A percentile compares a stretch with the other conserved stretches of the same genome.
Conservation (phyloP, 2,888 invertebrate species). For the Drosophila paracracens region DNA sequence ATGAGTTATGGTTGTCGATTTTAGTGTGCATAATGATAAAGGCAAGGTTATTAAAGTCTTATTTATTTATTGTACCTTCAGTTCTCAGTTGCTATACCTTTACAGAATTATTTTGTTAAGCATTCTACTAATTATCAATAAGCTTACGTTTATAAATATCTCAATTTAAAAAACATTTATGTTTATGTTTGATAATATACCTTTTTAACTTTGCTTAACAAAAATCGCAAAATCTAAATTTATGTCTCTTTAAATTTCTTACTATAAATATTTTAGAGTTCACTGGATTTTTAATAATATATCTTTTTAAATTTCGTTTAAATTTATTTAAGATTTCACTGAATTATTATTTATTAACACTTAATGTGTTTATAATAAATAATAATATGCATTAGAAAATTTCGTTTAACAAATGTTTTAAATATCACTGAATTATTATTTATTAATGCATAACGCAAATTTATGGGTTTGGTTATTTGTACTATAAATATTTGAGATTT, state of each 20-base stretch:
- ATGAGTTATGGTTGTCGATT: conserved; percentile 3
- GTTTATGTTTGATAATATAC: not conserved
- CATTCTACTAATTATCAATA: not conserved
- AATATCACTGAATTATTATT: not conserved
- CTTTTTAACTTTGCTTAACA: not conserved
- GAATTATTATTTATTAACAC: not conserved
- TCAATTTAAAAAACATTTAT: not conserved
- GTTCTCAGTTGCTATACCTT: not conserved
- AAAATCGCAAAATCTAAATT: not conserved
- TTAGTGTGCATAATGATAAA: not conserved
- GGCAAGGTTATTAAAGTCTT: not conserved
- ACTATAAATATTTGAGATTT: not conserved
- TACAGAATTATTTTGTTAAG: not conserved
- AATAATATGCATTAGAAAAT: too few species aligned
- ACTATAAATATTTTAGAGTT: not conserved
- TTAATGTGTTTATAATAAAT: not conserved
- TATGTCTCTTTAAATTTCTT: not conserved
- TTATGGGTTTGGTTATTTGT: not conserved
- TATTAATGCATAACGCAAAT: not conserved
- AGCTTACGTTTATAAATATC: not conserved
- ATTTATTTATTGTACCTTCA: not conserved
- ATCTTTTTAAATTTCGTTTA: not conserved
- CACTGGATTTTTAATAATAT: not conserved
- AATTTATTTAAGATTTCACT: not conserved
- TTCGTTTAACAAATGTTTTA: too few species aligned